Percentiles rank a stretch among this genome's conserved stretches.
phyloP scores from a whole-genome alignment of 2,113 vertebrate species.

The Oncorhynchus keta region DNA sequence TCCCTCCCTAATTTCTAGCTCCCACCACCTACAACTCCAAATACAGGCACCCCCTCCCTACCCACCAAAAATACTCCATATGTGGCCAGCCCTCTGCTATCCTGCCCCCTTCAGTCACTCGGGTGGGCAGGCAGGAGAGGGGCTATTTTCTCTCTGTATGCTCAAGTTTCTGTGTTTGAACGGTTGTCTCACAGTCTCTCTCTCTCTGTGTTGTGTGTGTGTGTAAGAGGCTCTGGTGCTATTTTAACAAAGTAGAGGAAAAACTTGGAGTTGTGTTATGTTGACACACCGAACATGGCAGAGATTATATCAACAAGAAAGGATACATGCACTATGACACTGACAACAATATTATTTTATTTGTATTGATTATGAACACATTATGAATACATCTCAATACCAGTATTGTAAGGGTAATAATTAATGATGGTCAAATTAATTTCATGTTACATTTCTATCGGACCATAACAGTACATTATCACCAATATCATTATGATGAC shows the following conservation, averaged over 20 bases:
- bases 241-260: not conserved
- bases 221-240: not conserved
- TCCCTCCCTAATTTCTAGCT: slow-evolving; percentile 16
- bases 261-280: no score
- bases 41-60: slow-evolving; percentile 67
- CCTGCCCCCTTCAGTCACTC: not conserved
- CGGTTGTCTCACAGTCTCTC: slow-evolving; percentile 1
- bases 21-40: slow-evolving; percentile 66
- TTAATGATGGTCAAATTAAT: no score
- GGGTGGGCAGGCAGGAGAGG: not conserved
- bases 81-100: slow-evolving; percentile 30
- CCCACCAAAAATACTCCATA: slow-evolving; percentile 65
- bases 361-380: no score
- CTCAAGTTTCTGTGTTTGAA: slow-evolving; percentile 19
- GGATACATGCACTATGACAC: no score
- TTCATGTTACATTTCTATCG: no score
- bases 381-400: no score
- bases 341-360: no score
- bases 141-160: slow-evolving; percentile 8
- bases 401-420: no score
- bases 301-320: no score
- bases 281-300: no score
- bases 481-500: no score
- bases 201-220: not conserved
- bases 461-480: no score